Evolutionary conservation across 2,888 invertebrate genomes (phyloP).

Genomic region (Drosophila dives): DNA sequence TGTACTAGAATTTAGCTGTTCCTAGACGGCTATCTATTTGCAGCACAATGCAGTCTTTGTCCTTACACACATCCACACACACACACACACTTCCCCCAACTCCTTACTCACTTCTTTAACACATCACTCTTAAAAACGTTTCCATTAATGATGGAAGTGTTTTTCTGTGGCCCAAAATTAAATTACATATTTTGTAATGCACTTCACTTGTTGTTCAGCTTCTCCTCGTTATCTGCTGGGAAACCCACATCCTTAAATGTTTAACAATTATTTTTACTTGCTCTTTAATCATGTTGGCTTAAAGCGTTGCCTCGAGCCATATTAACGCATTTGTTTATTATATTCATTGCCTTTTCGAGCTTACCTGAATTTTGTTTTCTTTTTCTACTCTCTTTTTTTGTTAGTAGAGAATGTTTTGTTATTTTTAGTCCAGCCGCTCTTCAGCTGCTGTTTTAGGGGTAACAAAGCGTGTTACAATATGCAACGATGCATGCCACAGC

Average conservation of each 20-base stretch:
- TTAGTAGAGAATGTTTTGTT: not conserved
- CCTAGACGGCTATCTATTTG: conserved; percentile 56
- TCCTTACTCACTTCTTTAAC: not conserved
- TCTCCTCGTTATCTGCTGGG: not conserved
- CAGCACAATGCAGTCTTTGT: conserved; percentile 54
- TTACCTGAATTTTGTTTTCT: conserved; percentile 22
- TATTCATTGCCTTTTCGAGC: conserved; percentile 68
- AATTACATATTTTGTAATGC: conserved; percentile 50
- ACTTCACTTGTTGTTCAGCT: conserved; percentile 28
- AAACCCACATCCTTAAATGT: conserved; percentile 39
- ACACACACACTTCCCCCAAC: conserved; percentile 1
- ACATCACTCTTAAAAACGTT: conserved; percentile 32
- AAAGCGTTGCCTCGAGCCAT: conserved; percentile 29
- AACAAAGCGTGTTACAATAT: conserved; percentile 50
- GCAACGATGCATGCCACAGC: conserved; percentile 44
- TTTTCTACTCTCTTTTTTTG: not conserved
- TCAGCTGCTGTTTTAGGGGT: conserved; percentile 22
- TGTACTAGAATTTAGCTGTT: conserved; percentile 17
- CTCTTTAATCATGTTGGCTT: conserved; percentile 41
- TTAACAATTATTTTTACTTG: conserved; percentile 58
- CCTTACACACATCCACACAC: not conserved
- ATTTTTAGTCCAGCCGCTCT: not conserved
- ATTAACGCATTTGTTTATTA: conserved; percentile 68
- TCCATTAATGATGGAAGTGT: conserved; percentile 48
- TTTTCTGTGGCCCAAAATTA: conserved; percentile 36